These are phyloP conservation scores for Montipora foliosa DNA, from an alignment of 64 coral and sea anemone species.

Conservation along the genomic window DNA sequence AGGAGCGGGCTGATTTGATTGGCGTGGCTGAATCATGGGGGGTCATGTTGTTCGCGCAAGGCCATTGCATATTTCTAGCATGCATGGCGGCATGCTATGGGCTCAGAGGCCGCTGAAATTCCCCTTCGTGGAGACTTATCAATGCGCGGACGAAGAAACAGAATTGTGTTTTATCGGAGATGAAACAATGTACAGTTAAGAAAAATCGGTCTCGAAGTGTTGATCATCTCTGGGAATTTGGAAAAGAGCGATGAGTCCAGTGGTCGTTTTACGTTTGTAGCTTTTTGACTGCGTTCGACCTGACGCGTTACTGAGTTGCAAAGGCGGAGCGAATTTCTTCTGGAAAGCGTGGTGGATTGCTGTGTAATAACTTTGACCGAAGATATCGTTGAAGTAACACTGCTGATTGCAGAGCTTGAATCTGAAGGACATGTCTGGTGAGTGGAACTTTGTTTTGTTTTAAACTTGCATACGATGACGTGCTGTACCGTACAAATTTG, in stretches of 20 bases:
- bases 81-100: slow-evolving; percentile 81
- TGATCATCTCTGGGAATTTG: slow-evolving; percentile 35
- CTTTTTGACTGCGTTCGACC: slow-evolving; percentile 77
- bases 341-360: slow-evolving; percentile 54
- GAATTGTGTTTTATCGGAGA: slow-evolving; percentile 42
- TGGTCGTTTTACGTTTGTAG: slow-evolving; percentile 55
- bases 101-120: slow-evolving; percentile 63
- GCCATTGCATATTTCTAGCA: slow-evolving; percentile 75
- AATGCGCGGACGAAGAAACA: slow-evolving; percentile 19
- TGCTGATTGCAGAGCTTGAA: slow-evolving; percentile 17
- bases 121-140: slow-evolving; percentile 64
- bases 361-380: slow-evolving; percentile 28
- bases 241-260: slow-evolving; percentile 60
- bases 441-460: slow-evolving; percentile 58
- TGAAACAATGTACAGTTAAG: slow-evolving; percentile 39
- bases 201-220: slow-evolving; percentile 64
- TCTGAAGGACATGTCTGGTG: slow-evolving; percentile 65
- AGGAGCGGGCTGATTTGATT: slow-evolving; percentile 71
- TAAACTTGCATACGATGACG: slow-evolving; percentile 69
- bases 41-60: slow-evolving; percentile 89
- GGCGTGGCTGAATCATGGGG: slow-evolving; percentile 67
- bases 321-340: slow-evolving; percentile 60
- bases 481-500: slow-evolving; percentile 45
- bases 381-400: slow-evolving; percentile 32
- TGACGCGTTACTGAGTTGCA: slow-evolving; percentile 74